Base-by-base conservation (phyloP, 2,797 vertebrate species). In the Spheniscus humboldti region DNA sequence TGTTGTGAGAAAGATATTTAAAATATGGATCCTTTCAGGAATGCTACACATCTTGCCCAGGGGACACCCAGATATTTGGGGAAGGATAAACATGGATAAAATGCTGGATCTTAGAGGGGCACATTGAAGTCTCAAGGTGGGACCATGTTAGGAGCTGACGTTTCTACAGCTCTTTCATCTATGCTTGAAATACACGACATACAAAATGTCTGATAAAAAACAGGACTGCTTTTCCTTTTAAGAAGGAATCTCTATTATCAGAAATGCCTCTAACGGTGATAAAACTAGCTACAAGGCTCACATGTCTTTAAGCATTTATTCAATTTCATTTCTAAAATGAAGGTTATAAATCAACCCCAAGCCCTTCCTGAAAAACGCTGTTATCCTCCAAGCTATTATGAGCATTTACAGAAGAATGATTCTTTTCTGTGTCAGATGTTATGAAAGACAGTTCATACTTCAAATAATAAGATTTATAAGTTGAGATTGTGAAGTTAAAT, bases 381-480 rank as follows among this genome's bases (percentile, higher is more conserved):
- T 78, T 93, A 86, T 91, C 53, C 69, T 84, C 85, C 50, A 92
- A 96, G 78, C 18, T 79, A 73, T 94, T 96, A 92, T 66, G 73
- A 85, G 28, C 81, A 77, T 86, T 93, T 88, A 79, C 14, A 47
- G 83, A 95, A 87, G 81, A 96, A 83, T 73, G 85, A 91, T 86
- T 90, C 76, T 77, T 95, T 91, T 94, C 78, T 69, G 28, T 92
- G 84, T 86, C 84, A 91, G 57, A 90, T 90, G 73, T 91, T 96
- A 97, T 90, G 69, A 95, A 92, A 97, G 93, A 93, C 75, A 93
- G 88, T 89, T 93, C 75, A 78, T 90, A 81, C 52, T 84, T 94
- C 93, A 97, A 91, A 88, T 88, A 95, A 86, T 83, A 71, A 68
- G 68, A 95, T 92, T 96, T 94, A 88, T 86, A 94, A 76, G 39